Evolutionary conservation across 2,113 vertebrate species (phyloP).

Genomic region (Hyaena hyaena): DNA sequence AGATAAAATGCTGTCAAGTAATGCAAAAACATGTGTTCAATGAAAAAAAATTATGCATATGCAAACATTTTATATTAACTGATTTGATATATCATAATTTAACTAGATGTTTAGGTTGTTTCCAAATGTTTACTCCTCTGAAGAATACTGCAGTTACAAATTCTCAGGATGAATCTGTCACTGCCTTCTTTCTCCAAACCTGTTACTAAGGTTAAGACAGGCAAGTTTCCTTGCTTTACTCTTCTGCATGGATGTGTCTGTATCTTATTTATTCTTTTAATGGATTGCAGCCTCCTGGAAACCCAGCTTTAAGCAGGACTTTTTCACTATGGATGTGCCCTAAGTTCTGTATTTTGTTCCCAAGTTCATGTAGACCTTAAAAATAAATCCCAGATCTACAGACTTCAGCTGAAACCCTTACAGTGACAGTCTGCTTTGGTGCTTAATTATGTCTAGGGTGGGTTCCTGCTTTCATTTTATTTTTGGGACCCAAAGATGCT

Average conservation of each 20-base stretch:
- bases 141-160: not conserved
- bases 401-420: not conserved
- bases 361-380: not conserved
- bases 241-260: not conserved
- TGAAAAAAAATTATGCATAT: not conserved
- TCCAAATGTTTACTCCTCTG: not conserved
- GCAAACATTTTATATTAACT: not conserved
- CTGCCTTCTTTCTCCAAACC: not conserved
- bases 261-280: not conserved
- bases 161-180: not conserved
- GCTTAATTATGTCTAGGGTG: not conserved
- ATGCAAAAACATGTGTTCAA: not conserved
- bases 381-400: not conserved
- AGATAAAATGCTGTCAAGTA: not conserved
- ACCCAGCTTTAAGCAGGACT: not conserved
- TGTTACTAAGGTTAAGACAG: not conserved
- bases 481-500: not conserved
- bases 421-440: not conserved
- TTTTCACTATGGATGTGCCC: not conserved
- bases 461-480: not conserved
- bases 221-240: not conserved
- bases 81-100: conserved; percentile 4
- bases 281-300: not conserved
- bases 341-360: not conserved
- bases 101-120: not conserved